Conservation (phyloP, 2,113 vertebrate genomes). For the Thunnus thynnus region DNA sequence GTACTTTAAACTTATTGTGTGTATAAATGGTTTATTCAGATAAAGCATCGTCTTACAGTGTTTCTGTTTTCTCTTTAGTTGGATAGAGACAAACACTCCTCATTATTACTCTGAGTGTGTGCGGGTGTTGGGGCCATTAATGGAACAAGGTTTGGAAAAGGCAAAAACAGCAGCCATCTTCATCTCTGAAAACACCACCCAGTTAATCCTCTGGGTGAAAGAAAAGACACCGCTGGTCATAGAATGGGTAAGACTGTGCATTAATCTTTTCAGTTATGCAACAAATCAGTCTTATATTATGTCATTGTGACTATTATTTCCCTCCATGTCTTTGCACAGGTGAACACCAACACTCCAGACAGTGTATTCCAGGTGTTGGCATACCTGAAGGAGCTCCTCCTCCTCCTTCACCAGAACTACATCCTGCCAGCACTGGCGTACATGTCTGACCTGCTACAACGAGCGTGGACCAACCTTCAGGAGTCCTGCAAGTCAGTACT, state of each 20-base stretch:
- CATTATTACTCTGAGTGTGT: conserved; percentile 83
- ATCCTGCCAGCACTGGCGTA: conserved; percentile 85
- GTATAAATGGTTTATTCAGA: too few relatives aligned
- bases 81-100: conserved; percentile 87
- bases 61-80: conserved; percentile 79
- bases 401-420: conserved; percentile 86
- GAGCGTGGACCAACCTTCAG: conserved; percentile 86
- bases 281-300: not conserved
- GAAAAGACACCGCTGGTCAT: conserved; percentile 79
- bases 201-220: conserved; percentile 81
- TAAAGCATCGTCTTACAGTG: too few relatives aligned
- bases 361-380: conserved; percentile 81
- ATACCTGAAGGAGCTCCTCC: conserved; percentile 86
- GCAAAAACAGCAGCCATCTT: conserved; percentile 60
- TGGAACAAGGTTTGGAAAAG: conserved; percentile 83
- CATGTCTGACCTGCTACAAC: conserved; percentile 72
- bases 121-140: conserved; percentile 76
- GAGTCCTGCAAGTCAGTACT: conserved; percentile 92
- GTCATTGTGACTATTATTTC: not conserved
- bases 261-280: not conserved
- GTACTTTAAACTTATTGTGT: too few relatives aligned
- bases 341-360: conserved; percentile 87
- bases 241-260: conserved; percentile 86
- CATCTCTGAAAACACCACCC: conserved; percentile 77
- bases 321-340: conserved; percentile 43